A percentile compares a stretch with the other conserved stretches of the same genome.
These are phyloP conservation scores for Xanthia icteritia DNA, from an alignment of 2,888 invertebrate genomes.

Conservation along the genomic window DNA sequence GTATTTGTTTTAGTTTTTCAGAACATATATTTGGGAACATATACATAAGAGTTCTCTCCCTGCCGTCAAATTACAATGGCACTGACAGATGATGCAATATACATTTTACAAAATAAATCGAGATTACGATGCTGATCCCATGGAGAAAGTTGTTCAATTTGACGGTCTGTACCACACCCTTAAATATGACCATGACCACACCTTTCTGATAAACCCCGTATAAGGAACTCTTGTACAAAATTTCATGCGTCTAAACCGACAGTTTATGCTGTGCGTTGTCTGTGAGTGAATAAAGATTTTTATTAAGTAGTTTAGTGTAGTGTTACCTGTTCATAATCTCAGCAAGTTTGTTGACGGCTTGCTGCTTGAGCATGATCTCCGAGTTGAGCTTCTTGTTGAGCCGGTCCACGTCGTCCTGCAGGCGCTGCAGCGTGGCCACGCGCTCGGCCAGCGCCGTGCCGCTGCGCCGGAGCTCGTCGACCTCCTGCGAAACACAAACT, in stretches of 20 bases:
- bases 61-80: not conserved
- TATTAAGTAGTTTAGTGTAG: not conserved
- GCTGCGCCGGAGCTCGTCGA: conserved; percentile 95
- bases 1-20: conserved; percentile 2
- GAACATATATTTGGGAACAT: not conserved
- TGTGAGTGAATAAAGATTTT: not conserved
- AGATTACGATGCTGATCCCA: too few species aligned
- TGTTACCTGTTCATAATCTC: conserved; percentile 99
- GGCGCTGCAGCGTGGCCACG: conserved; percentile 91
- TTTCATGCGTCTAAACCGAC: not conserved
- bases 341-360: conserved; percentile 99
- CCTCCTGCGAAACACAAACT: conserved; percentile 90
- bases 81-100: not conserved
- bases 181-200: too few species aligned
- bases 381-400: conserved; percentile 95
- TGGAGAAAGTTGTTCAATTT: too few species aligned
- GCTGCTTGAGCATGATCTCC: conserved; percentile 96
- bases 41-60: not conserved
- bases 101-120: too few species aligned
- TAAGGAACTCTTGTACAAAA: not conserved
- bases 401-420: conserved; percentile 95
- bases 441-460: conserved; percentile 95
- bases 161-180: too few species aligned
- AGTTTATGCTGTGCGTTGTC: not conserved
- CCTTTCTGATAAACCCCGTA: not conserved